Conservation (phyloP, 2,113 vertebrate genomes). For the Manacus vitellinus region DNA sequence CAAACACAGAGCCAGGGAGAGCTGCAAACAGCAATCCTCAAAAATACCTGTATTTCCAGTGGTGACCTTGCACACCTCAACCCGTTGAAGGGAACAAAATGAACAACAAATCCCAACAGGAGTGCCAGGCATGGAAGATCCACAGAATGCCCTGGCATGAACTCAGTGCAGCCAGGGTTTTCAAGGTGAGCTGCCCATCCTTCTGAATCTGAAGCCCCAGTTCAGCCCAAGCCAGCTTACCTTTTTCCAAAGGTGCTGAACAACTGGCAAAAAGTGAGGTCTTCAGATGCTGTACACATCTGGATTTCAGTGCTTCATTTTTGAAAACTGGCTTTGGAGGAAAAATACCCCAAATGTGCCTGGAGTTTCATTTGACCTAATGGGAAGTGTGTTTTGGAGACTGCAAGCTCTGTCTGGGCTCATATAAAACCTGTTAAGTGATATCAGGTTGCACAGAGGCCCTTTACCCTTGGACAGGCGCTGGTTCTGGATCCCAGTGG, state of each 20-base stretch:
- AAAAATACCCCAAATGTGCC: neutral
- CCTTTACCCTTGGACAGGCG: neutral
- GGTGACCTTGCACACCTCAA: neutral
- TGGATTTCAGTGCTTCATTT: neutral
- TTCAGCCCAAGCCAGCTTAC: neutral
- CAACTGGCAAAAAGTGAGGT: neutral
- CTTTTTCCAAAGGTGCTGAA: neutral
- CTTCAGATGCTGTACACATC: neutral
- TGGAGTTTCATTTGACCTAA: neutral
- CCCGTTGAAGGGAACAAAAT: neutral
- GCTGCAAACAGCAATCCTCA: neutral
- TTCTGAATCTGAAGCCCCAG: neutral
- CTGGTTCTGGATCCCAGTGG: neutral
- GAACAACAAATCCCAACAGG: neutral
- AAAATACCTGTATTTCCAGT: neutral
- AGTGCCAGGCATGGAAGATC: too few species aligned
- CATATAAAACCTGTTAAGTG: accelerated
- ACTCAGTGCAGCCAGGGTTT: neutral
- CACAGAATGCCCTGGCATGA: neutral
- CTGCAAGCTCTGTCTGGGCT: neutral
- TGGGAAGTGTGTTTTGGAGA: neutral
- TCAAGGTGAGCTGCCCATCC: neutral
- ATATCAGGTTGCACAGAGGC: neutral
- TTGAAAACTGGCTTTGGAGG: neutral
- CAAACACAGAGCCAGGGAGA: neutral